Base-by-base conservation (phyloP, 2,113 vertebrate genomes). In the Tamias sibiricus region DNA sequence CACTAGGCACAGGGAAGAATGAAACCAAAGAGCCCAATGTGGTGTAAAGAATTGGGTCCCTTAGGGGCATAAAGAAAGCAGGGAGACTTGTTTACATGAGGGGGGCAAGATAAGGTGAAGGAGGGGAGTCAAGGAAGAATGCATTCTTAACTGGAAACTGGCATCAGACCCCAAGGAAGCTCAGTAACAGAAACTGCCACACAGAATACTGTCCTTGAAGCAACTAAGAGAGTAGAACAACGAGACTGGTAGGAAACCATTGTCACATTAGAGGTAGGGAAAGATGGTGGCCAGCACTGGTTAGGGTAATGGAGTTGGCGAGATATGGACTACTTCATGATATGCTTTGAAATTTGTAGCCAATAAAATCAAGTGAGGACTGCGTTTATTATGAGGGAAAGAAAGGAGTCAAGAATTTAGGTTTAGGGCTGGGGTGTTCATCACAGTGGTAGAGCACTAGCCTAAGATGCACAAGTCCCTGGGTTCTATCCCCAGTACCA, bases 51-150 rank as follows among this genome's bases (percentile, higher is more conserved):
- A 10, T 11, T 11, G 8, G 20, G 17, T 62, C 37, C 17, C 32
- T 0, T 2, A 9, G 71, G 69, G 35, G 0, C 4, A 37, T 24
- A 32, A 42, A 26, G 22, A 8, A 2, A n/a, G 12, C 1, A 6
- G 28, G 44, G 10, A 44, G 59, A 35, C 6, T 72, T 28, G 19
- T 26, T 81, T 8, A 44, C 24, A 11, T 13, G 13, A 52, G 8
- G 9, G 6, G 24, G 74, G 4, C 6, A n/a, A 77, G 4, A 16
- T 3, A 13, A 35, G 2, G 20, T 6, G 17, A 24, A n/a, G 8
- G 22, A 76, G n/a, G 49, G 40, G 81, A 87, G 37, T 20, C 12
- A 35, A 28, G 37, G 28, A 11, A 54, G 72, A 69, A 11, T 54
- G 22, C 47, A 30, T 0, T 26, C 20, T 57, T 49, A n/a, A 30